These are phyloP conservation scores for Notospermus geniculatus DNA, from an alignment of 1,140 invertebrate genomes.

Conservation along the genomic window DNA sequence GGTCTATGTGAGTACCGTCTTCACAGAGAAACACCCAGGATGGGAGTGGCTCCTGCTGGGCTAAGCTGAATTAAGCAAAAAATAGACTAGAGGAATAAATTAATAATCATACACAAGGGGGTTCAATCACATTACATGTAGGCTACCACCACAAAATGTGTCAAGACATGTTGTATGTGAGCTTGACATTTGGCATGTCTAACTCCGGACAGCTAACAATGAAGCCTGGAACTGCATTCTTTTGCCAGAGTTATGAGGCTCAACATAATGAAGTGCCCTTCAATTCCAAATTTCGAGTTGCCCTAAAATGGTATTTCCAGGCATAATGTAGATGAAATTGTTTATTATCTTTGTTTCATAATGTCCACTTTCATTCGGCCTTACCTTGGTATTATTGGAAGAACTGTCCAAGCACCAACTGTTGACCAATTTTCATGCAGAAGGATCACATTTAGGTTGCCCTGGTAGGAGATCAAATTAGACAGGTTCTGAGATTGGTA, in stretches of 20 bases:
- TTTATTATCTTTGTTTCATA: background rate
- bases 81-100: too few species aligned
- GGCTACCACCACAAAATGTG: too few species aligned
- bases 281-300: background rate
- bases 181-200: too few species aligned
- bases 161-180: too few species aligned
- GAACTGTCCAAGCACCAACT: slow-evolving; percentile 67
- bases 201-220: too few species aligned
- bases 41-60: slow-evolving; percentile 45
- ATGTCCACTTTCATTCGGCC: background rate
- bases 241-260: too few species aligned
- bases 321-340: background rate
- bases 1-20: slow-evolving; percentile 64
- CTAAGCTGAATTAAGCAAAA: slow-evolving; percentile 39
- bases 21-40: slow-evolving; percentile 68
- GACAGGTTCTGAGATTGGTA: too few species aligned
- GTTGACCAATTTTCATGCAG: slow-evolving; percentile 63
- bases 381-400: slow-evolving; percentile 63
- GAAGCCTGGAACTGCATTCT: too few species aligned
- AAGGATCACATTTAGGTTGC: slow-evolving; percentile 57
- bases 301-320: background rate
- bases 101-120: too few species aligned
- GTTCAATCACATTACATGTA: too few species aligned
- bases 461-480: too few species aligned
- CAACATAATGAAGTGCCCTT: too few species aligned